Conservation (phyloP, 2,797 vertebrate genomes). For the Pantherophis vulpinus region DNA sequence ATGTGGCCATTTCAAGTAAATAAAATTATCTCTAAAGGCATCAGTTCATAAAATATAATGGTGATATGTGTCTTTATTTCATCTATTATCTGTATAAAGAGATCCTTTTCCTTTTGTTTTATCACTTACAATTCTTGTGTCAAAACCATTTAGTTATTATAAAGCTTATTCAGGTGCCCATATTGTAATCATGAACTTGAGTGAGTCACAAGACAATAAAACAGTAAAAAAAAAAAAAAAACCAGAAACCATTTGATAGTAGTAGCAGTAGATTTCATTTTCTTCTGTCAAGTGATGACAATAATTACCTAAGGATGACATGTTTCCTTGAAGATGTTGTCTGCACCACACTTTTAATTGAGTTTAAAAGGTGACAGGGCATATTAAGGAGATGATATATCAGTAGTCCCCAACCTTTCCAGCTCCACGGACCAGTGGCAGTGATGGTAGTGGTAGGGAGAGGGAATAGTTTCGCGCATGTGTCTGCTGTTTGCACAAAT, state of each 20-base stretch:
- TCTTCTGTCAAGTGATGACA: neutral
- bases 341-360: neutral
- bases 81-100: neutral
- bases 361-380: neutral
- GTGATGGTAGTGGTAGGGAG: neutral
- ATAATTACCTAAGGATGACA: neutral
- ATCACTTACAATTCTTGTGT: neutral
- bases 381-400: neutral
- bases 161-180: neutral
- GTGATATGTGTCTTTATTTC: neutral
- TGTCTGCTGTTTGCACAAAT: neutral
- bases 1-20: neutral
- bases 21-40: neutral
- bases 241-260: neutral
- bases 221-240: neutral
- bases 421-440: neutral
- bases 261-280: neutral
- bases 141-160: neutral
- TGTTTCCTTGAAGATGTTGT: neutral
- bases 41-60: neutral
- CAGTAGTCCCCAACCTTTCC: neutral
- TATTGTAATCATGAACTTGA: neutral
- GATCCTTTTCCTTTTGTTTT: neutral
- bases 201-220: neutral
- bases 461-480: neutral